Evolutionary conservation across 2,888 invertebrate genomes (phyloP).

Genomic region (Protodeltote pygarga): DNA sequence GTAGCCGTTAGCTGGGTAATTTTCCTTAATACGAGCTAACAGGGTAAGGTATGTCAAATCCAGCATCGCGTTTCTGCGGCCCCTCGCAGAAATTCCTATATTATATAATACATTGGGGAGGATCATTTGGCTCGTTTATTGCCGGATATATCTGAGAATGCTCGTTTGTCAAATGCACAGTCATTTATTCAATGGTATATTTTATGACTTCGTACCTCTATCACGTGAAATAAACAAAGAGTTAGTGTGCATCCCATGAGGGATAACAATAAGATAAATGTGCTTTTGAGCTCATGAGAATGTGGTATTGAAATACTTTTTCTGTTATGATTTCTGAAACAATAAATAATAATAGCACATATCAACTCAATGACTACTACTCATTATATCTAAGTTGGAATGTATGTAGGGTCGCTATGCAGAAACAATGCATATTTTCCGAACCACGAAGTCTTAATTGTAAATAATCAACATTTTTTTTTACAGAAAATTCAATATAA

Average conservation of each 20-base stretch:
- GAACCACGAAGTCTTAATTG: too few species aligned
- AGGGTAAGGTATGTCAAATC: conserved; percentile 72
- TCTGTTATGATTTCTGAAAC: conserved; percentile 9
- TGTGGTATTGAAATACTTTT: conserved; percentile 45
- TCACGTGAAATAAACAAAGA: conserved; percentile 54
- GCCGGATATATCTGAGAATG: conserved; percentile 82
- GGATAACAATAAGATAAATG: conserved; percentile 46
- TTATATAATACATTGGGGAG: conserved; percentile 83
- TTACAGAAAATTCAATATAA: not conserved
- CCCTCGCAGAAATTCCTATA: conserved; percentile 77
- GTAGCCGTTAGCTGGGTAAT: conserved; percentile 15
- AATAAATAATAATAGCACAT: not conserved
- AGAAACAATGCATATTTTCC: too few species aligned
- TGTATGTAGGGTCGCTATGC: not conserved
- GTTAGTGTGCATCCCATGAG: conserved; percentile 50
- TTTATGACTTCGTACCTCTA: conserved; percentile 54
- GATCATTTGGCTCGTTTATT: conserved; percentile 82
- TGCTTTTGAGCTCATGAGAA: conserved; percentile 45
- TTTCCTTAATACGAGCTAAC: conserved; percentile 50
- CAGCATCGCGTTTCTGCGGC: conserved; percentile 72
- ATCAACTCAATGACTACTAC: not conserved
- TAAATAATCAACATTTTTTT: not conserved
- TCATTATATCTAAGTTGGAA: not conserved
- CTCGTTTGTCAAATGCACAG: conserved; percentile 86
- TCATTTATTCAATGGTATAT: conserved; percentile 83